Evolutionary conservation across 2,888 invertebrate genomes (phyloP), one percentile per base, ranked within the genome.

Genomic region (Palloptera scutellata): DNA sequence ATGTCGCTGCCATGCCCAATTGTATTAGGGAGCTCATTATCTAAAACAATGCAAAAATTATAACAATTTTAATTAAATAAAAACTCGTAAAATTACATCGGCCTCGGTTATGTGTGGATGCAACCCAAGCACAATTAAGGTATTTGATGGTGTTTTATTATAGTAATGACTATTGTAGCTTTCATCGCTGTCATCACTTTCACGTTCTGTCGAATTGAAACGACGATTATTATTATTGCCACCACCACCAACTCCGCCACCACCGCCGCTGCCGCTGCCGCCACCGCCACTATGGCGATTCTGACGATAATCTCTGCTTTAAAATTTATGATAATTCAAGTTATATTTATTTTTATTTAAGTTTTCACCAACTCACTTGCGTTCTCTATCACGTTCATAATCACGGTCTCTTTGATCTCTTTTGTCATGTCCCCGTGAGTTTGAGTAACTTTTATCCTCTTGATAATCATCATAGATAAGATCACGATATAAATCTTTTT

Each of bases 21-120:
- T 89, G 88, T 76, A 91, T 88, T 76, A 94, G 88, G 79, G 92
- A 92, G 81, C 91, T 90, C 76, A 91, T 89, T 76, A 95, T 92
- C 92, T 94, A 85, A 69, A 87, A 40, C 13, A 8, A 48, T 75
- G 74, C 68, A 20, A 51, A 61, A 19, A 9, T 41, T 58, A 15
- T 8, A 9, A 30, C 1, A 1, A 30, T 8, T n/a, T 30, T 54
- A 43, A 40, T 13, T 12, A 58, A 40, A 12, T 12, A 60, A 42
- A 60, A 15, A 60, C 4, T 17, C n/a, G 4, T 13, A 43, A 43
- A 53, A 89, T 86, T 87, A 91, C 91, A 86, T 92, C 92, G 82
- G 90, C 90, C 84, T 92, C 92, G 13, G 91, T 91, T 70, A 92
- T 90, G 81, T 92, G 91, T 75, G 90, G 89, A 30, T 91, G 90